Evolutionary conservation across 2,888 invertebrate genomes (phyloP).

Genomic region (Ischnus inquisitorius): DNA sequence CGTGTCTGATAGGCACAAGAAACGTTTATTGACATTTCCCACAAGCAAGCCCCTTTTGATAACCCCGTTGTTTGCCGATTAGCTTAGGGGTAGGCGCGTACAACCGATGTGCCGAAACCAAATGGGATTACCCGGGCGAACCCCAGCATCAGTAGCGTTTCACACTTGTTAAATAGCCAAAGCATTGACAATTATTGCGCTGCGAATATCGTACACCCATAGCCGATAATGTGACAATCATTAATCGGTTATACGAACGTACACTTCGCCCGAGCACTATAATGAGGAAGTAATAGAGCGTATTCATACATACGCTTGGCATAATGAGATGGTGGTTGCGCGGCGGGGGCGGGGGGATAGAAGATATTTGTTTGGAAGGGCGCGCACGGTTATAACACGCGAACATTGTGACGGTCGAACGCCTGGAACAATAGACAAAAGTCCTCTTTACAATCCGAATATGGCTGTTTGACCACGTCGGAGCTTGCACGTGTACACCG

Average conservation of each 20-base stretch:
- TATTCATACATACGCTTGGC: slow-evolving; percentile 59
- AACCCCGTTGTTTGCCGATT: background rate
- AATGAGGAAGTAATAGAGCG: slow-evolving; percentile 67
- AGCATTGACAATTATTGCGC: slow-evolving; percentile 55
- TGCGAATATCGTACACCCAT: slow-evolving; percentile 27
- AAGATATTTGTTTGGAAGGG: slow-evolving; percentile 59
- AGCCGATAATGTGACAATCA: slow-evolving; percentile 49
- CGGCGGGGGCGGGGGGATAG: slow-evolving; percentile 23
- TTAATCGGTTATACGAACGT: slow-evolving; percentile 43
- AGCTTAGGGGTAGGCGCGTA: background rate
- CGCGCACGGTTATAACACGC: slow-evolving; percentile 49
- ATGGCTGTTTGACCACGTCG: slow-evolving; percentile 64
- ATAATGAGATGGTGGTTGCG: slow-evolving; percentile 32
- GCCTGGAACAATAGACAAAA: slow-evolving; percentile 68
- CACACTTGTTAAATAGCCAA: slow-evolving; percentile 48
- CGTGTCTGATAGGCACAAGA: background rate
- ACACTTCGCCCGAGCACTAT: slow-evolving; percentile 22
- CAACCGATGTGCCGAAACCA: slow-evolving; percentile 32
- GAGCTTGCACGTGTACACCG: slow-evolving; percentile 45
- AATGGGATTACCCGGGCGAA: slow-evolving; percentile 39
- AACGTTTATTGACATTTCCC: slow-evolving; percentile 27
- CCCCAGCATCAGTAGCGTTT: slow-evolving; percentile 49
- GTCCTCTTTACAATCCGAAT: slow-evolving; percentile 51
- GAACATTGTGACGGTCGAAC: slow-evolving; percentile 52
- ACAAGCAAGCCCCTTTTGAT: slow-evolving; percentile 6